phyloP scores from a whole-genome alignment of 2,888 invertebrate species.

The Meta bourneti region DNA sequence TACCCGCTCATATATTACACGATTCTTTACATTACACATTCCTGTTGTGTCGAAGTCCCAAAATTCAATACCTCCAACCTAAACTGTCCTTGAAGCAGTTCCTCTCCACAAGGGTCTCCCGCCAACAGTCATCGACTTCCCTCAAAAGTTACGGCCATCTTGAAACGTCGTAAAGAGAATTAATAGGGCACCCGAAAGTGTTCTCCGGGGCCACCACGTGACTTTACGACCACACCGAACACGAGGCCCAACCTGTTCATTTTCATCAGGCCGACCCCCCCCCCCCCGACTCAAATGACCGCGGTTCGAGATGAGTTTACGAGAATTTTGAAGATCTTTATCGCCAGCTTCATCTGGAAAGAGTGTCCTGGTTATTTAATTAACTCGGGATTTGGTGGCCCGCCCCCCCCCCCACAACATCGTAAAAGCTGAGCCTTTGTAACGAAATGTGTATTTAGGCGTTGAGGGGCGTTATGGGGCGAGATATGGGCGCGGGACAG shows the following conservation, averaged over 20 bases:
- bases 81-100: too few relatives aligned
- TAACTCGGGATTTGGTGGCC: conserved; percentile 38
- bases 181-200: conserved; percentile 49
- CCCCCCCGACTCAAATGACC: conserved; percentile 52
- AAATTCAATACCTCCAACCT: too few relatives aligned
- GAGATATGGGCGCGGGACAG: not conserved
- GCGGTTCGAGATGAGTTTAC: conserved; percentile 61
- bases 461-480: not conserved
- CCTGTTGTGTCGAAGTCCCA: too few relatives aligned
- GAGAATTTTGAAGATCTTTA: conserved; percentile 57
- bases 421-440: conserved; percentile 16
- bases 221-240: conserved; percentile 57
- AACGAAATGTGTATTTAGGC: too few relatives aligned
- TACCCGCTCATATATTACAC: too few relatives aligned
- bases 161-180: conserved; percentile 64
- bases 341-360: conserved; percentile 48
- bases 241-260: conserved; percentile 1
- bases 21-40: too few relatives aligned
- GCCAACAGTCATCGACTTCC: not conserved
- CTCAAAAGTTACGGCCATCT: conserved; percentile 49
- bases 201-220: conserved; percentile 51
- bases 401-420: conserved; percentile 12
- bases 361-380: conserved; percentile 57
- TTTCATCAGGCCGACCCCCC: not conserved
- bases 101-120: too few relatives aligned